Evolutionary conservation across 2,888 invertebrate species (phyloP), one percentile per base, ranked within the genome.

Genomic region (Arge pagana): DNA sequence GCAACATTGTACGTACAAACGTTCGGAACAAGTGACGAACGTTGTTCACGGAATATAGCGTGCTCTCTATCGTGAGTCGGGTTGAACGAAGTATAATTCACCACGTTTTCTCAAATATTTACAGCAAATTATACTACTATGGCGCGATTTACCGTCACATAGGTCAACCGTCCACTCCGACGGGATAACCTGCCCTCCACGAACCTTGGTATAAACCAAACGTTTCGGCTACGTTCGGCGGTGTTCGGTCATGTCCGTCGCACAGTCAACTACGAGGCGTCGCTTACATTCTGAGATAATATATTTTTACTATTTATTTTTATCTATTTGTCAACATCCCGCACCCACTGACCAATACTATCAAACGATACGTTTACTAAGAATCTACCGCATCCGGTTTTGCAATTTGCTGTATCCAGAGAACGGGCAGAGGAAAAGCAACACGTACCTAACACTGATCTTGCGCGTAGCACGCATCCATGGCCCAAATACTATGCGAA

Each of bases 261-360:
- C 41, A 55, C 41, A 2, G 54, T 56, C 55, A 48, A 37, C 53
- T 51, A 7, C 58, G n/a, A 63, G 59, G 54, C 58, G 57, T 62
- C 55, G 57, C 58, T 63, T 51, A 43, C 36, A 26, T 45, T 39
- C 31, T 21, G 16, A 23, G 56, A 58, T 60, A 60, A 43, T 41
- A 39, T 21, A 48, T 54, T 56, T 48, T 52, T 55, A 43, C 7
- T 21, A 53, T 42, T 37, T 50, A 53, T 49, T 50, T 37, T 40
- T 42, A 30, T 30, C 24, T 37, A 18, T 23, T 59, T 55, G 55
- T 45, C 45, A 33, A 45, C 45, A 35, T 33, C 15, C 33, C 33
- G 45, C 11, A 15, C 4, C 33, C 33, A 35, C 21, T 30, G 31
- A 45, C 33, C 19, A 45, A 45, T 33, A 35, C 21, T 30, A 23